Evolutionary conservation across 1,140 invertebrate genomes (phyloP), one percentile per base, ranked within the genome.

Genomic region (Heliconius himera): DNA sequence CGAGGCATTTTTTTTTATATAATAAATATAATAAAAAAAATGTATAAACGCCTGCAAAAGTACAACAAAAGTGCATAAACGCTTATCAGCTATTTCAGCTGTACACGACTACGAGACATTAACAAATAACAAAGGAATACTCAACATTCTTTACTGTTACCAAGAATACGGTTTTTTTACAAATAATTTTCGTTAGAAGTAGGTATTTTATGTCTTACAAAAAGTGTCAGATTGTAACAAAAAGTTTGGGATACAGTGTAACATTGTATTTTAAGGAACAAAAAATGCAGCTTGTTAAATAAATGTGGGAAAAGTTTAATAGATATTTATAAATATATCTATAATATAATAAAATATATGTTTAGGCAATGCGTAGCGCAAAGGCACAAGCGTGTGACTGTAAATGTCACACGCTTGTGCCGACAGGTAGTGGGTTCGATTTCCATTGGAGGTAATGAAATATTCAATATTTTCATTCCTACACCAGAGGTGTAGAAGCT

Each of bases 121-220:
- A 66, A 66, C 22, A 29, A 66, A 66, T 26, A 66, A 66, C 60
- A 66, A 66, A 66, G 26, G 60, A 66, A 66, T 66, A 66, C n/a
- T 66, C 22, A 66, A 66, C 22, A 29, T 66, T 66, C 29, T 16
- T 26, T 66, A 29, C 60, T 26, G 13, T 66, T 66, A 29, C 22
- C 11, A 16, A 29, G 11, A 29, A 66, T 13, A 29, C 22, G 60
- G 18, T 29, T 1, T 60, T 60, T 60, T 22, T 9, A 22, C n/a
- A 60, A 60, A 60, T 60, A 60, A 26, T 60, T 22, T 11, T 26
- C 8, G 56, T 26, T n/a, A 22, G 26, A 46, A 16, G 41, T 46
- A 60, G 20, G 56, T 60, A 60, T 60, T 60, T 22, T 22, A 22
- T 26, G n/a, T 9, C 22, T 60, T 11, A 60, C 56, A 60, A 60